Evolutionary conservation across 1,140 invertebrate genomes (phyloP).

Genomic region (Pachypsylla venusta): DNA sequence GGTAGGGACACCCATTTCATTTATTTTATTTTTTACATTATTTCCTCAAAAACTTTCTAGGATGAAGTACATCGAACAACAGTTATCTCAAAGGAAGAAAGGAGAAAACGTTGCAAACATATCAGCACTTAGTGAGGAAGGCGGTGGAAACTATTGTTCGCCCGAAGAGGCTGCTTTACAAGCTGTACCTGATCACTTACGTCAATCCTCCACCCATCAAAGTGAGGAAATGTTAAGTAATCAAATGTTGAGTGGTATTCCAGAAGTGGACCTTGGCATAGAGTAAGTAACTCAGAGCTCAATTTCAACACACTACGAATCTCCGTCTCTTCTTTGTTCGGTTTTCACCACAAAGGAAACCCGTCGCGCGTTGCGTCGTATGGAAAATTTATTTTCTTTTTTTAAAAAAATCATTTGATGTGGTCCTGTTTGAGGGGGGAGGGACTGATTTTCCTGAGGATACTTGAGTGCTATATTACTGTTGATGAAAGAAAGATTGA

Average conservation of each 20-base stretch:
- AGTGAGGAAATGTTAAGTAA: constrained; percentile 98
- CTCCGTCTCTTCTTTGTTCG: not conserved
- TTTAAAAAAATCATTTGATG: too few species aligned
- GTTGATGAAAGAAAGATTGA: too few species aligned
- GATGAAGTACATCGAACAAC: constrained; percentile 94
- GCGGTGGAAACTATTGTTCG: constrained; percentile 52
- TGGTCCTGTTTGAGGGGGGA: too few species aligned
- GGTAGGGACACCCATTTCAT: too few species aligned
- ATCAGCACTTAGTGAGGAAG: constrained; percentile 28
- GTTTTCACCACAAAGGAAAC: too few species aligned
- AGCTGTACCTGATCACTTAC: constrained; percentile 73
- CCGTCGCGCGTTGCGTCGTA: not conserved
- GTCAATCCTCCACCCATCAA: constrained; percentile 58
- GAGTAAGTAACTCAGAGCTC: constrained; percentile 44
- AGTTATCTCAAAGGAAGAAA: constrained; percentile 76
- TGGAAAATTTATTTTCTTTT: not conserved
- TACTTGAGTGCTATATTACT: too few species aligned
- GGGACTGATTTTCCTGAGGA: too few species aligned
- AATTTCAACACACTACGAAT: not conserved
- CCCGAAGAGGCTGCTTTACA: constrained; percentile 74
- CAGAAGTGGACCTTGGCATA: constrained; percentile 98
- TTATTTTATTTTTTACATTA: too few species aligned
- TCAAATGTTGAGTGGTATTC: constrained; percentile 99
- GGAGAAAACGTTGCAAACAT: constrained; percentile 30
- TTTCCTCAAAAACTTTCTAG: too few species aligned